Evolutionary conservation across 2,113 vertebrate species (phyloP).

Genomic region (Rhabdornis inornatus): DNA sequence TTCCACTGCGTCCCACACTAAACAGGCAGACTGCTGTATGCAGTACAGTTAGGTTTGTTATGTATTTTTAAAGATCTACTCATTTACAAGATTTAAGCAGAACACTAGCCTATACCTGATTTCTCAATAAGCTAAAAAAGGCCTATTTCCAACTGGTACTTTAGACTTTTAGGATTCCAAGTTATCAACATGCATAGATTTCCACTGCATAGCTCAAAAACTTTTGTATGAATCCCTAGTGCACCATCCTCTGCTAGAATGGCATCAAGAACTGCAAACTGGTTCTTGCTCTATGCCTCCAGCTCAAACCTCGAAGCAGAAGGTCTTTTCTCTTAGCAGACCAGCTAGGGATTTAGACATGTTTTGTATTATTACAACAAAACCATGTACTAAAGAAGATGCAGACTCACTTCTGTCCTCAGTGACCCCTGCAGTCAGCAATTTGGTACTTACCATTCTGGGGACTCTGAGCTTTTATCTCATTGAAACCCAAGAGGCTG

Average conservation of each 20-base stretch:
- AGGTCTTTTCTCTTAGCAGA: neutral
- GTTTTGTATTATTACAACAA: neutral
- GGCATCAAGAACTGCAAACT: neutral
- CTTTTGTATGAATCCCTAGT: neutral
- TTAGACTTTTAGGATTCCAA: neutral
- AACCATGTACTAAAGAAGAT: neutral
- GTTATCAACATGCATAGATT: neutral
- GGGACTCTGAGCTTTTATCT: conserved; percentile 64
- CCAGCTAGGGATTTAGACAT: neutral
- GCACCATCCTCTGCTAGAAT: neutral
- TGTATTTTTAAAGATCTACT: neutral
- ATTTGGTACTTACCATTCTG: conserved; percentile 72
- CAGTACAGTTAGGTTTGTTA: neutral
- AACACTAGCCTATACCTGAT: neutral
- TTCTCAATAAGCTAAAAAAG: neutral
- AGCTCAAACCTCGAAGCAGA: neutral
- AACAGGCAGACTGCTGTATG: neutral
- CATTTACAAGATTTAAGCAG: neutral
- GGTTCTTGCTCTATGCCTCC: neutral
- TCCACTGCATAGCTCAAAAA: neutral
- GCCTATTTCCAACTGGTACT: neutral
- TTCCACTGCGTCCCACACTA: neutral
- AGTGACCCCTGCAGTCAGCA: neutral
- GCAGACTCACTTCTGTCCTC: neutral
- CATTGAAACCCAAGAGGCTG: conserved; percentile 81